These are phyloP conservation scores for Ptilonorhynchus violaceus DNA, from an alignment of 2,113 vertebrate species.

Conservation along the genomic window DNA sequence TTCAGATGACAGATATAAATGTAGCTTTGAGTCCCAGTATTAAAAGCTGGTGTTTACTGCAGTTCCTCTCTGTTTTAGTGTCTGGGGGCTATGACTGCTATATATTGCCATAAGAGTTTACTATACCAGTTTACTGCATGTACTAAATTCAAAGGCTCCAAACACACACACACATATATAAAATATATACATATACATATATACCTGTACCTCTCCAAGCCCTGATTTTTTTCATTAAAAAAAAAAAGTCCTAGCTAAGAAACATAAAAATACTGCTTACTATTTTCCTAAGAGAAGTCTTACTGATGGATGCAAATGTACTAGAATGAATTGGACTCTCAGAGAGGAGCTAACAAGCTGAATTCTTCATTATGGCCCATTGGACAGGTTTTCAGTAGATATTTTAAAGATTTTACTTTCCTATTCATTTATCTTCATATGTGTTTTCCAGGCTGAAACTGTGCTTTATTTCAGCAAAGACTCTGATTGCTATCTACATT, in stretches of 20 bases:
- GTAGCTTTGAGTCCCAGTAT: neutral
- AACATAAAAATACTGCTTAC: neutral
- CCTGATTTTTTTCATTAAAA: neutral
- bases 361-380: neutral
- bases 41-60: conserved; percentile 2
- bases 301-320: neutral
- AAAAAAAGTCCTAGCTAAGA: neutral
- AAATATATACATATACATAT: neutral
- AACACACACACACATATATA: neutral
- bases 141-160: neutral
- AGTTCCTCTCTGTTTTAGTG: neutral
- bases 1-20: neutral
- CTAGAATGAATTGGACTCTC: neutral
- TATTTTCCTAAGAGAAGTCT: neutral
- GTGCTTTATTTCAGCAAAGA: neutral
- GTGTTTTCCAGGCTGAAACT: neutral
- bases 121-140: neutral
- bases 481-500: neutral
- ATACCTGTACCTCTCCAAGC: neutral
- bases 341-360: neutral
- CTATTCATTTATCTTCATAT: neutral
- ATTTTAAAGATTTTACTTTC: neutral
- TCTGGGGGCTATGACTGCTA: neutral
- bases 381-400: neutral
- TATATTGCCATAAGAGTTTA: neutral